Base-by-base conservation (phyloP, 2,888 invertebrate species). In the Lymantria dispar region DNA sequence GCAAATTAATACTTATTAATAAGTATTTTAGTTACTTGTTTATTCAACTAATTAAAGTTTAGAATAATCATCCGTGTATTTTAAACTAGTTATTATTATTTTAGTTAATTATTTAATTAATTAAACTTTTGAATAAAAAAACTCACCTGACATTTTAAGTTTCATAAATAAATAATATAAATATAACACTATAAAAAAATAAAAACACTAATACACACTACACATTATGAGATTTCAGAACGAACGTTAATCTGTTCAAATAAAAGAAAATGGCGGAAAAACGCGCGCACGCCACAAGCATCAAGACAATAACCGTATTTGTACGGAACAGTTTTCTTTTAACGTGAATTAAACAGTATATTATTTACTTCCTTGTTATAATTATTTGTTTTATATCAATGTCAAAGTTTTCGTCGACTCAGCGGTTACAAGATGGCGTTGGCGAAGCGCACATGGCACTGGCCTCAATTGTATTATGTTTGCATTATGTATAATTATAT, bases 371-470 rank as follows among this genome's bases (percentile, higher is more conserved):
- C 74, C 76, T 73, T 73, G 69, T 73, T 76, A 66, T 64, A 72
- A 72, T 79, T 79, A 78, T 78, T 76, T 56, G 64, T 78, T 70
- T 56, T 62, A 68, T 55, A 75, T 75, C 78, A 83, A 80, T 80
- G 83, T 76, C 80, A 74, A 53, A 62, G 68, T 64, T 64, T n/a
- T 56, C 52, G 73, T 65, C 15, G 33, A 50, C 59, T 80, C 80
- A 82, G 80, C 73, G 52, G 47, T 47, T 50, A 33, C 45, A 57
- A 56, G 65, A 48, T 53, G 52, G 59, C 54, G 8, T 50, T 50
- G 45, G 57, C 60, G 60, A 58, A 63, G 64, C 67, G 63, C 52
- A 60, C 64, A 58, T 54, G 64, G 59, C 57, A 60, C 30, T 76
- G 75, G 56, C 76, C 76, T 66, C 68, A 53, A 61, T 76, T 68